phyloP scores from a whole-genome alignment of 2,888 invertebrate species.

The Piscicola geometra region DNA sequence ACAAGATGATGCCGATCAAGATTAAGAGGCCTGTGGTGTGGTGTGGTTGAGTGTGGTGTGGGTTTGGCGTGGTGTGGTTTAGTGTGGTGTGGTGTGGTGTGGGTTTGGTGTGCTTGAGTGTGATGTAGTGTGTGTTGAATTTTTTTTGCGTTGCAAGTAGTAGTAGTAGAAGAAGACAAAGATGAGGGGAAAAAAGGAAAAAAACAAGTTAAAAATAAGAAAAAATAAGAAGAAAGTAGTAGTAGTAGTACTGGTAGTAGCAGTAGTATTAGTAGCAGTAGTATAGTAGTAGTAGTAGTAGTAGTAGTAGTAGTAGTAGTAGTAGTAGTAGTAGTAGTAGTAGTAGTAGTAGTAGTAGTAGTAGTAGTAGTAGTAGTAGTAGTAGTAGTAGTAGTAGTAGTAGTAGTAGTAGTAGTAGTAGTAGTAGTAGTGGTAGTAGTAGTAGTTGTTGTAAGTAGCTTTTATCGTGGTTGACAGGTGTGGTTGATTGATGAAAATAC shows the following conservation, averaged over 20 bases:
- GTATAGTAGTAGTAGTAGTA: too few relatives aligned
- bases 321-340: slow-evolving; percentile 26
- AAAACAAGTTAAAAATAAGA: too few relatives aligned
- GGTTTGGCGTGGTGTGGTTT: not conserved
- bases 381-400: slow-evolving; percentile 31
- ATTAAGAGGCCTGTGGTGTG: slow-evolving; percentile 51
- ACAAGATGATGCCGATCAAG: slow-evolving; percentile 55
- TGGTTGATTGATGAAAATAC: too few relatives aligned
- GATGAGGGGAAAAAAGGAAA: too few relatives aligned
- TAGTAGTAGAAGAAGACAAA: too few relatives aligned
- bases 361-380: slow-evolving; percentile 23
- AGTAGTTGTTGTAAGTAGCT: too few relatives aligned
- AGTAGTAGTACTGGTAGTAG: too few relatives aligned
- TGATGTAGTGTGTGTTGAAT: not conserved
- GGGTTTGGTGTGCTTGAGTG: slow-evolving; percentile 4
- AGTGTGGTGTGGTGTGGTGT: slow-evolving; percentile 11
- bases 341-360: slow-evolving; percentile 29
- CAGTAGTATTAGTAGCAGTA: too few relatives aligned
- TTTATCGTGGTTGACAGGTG: too few relatives aligned
- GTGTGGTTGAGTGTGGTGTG: not conserved
- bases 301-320: slow-evolving; percentile 28
- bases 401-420: slow-evolving; percentile 28
- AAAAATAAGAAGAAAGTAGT: too few relatives aligned
- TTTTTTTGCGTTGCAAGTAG: too few relatives aligned
- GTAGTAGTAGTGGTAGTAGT: slow-evolving; percentile 20